Evolutionary conservation across 2,113 vertebrate genomes (phyloP).

Genomic region (Podilymbus podiceps): DNA sequence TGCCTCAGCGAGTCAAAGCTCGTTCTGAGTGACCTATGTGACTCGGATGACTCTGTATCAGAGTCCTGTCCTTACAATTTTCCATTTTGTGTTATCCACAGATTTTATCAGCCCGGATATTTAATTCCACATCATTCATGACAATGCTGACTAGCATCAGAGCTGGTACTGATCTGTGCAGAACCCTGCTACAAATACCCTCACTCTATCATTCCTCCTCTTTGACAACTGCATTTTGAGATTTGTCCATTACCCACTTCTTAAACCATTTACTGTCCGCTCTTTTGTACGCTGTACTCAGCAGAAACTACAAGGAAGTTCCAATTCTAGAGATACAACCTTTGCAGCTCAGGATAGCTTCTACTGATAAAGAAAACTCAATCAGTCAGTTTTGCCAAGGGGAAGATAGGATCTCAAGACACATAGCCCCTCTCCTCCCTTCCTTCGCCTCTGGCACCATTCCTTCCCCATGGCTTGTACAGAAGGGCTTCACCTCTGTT

Average conservation of each 20-base stretch:
- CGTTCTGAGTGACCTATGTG: background rate
- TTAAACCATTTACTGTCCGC: slow-evolving; percentile 52
- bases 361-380: slow-evolving; percentile 44
- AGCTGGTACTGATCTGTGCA: background rate
- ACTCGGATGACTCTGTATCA: slow-evolving; percentile 20
- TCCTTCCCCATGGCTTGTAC: background rate
- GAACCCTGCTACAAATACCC: background rate
- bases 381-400: slow-evolving; percentile 1
- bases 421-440: background rate
- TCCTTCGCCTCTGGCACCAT: background rate
- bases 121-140: slow-evolving; percentile 49
- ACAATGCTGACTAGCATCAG: slow-evolving; percentile 37
- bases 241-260: slow-evolving; percentile 32
- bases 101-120: slow-evolving; percentile 42
- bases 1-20: background rate
- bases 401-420: slow-evolving; percentile 37
- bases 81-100: slow-evolving; percentile 46
- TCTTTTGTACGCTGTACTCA: slow-evolving; percentile 1
- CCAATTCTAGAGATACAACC: slow-evolving; percentile 21
- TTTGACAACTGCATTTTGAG: slow-evolving; percentile 52
- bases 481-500: background rate
- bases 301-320: slow-evolving; percentile 44
- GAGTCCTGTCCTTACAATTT: slow-evolving; percentile 32
- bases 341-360: background rate
- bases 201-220: slow-evolving; percentile 20